Evolutionary conservation across 1,140 invertebrate species (phyloP).

Genomic region (Ridgeia piscesae): DNA sequence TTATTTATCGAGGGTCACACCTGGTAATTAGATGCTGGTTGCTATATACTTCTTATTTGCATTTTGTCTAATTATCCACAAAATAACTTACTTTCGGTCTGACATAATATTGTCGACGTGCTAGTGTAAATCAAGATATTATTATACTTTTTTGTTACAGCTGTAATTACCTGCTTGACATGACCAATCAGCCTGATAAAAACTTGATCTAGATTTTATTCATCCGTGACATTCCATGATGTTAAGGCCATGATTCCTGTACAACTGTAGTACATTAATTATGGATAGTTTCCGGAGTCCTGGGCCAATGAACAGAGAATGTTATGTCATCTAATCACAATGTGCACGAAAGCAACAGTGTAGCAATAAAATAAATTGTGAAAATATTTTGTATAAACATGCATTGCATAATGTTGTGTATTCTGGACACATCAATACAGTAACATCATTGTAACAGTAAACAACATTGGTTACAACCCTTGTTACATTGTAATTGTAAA

Average conservation of each 20-base stretch:
- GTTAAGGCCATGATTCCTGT: not conserved
- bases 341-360: too few species aligned
- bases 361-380: too few species aligned
- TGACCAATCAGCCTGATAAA: not conserved
- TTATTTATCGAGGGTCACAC: not conserved
- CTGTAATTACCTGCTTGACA: not conserved
- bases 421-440: not conserved
- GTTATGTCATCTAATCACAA: too few species aligned
- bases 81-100: not conserved
- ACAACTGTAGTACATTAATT: too few species aligned
- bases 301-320: not conserved
- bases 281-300: not conserved
- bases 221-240: not conserved
- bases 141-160: not conserved
- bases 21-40: not conserved
- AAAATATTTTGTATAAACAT: not conserved
- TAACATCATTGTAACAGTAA: not conserved
- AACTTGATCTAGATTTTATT: not conserved
- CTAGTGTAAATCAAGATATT: not conserved
- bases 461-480: too few species aligned
- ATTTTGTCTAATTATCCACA: too few species aligned
- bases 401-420: not conserved
- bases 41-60: not conserved
- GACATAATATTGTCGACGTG: not conserved
- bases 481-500: too few species aligned